Evolutionary conservation across 2,888 invertebrate species (phyloP).

Genomic region (Noctuana brunneofusca): DNA sequence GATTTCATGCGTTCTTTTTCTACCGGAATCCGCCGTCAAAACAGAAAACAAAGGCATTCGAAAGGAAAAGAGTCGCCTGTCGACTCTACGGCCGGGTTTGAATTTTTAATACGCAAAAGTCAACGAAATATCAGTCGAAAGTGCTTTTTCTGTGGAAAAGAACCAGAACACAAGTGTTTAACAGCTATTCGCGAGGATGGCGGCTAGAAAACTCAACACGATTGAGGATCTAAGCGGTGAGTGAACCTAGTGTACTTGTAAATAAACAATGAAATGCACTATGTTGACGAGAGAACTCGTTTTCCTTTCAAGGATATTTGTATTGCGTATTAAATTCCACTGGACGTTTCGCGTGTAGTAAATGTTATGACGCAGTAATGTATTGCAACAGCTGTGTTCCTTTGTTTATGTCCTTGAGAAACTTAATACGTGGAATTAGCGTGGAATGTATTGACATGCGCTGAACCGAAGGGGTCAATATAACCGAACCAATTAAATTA

Average conservation of each 20-base stretch:
- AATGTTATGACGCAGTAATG: conserved; percentile 47
- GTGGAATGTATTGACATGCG: conserved; percentile 36
- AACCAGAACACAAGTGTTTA: conserved; percentile 35
- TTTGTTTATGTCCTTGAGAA: conserved; percentile 32
- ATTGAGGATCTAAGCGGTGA: conserved; percentile 78
- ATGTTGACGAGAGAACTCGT: conserved; percentile 54
- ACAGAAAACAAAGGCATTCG: conserved; percentile 60
- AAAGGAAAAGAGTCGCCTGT: conserved; percentile 37
- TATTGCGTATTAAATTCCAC: conserved; percentile 38
- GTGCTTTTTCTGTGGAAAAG: conserved; percentile 43
- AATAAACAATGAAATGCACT: conserved; percentile 61
- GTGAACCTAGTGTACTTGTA: conserved; percentile 55
- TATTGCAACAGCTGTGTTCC: conserved; percentile 39
- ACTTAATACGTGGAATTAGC: conserved; percentile 28
- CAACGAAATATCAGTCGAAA: conserved; percentile 43
- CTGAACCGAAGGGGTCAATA: conserved; percentile 52
- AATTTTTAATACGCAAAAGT: conserved; percentile 42
- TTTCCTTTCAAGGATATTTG: conserved; percentile 46
- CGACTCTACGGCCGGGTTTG: conserved; percentile 40
- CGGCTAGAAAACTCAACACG: conserved; percentile 74
- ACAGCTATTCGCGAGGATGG: conserved; percentile 56
- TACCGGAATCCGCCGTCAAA: conserved; percentile 40
- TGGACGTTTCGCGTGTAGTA: conserved; percentile 22
- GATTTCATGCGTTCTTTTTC: conserved; percentile 39
- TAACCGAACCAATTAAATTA: conserved; percentile 25